Conservation (phyloP, 2,888 invertebrate species). For the Erebia epiphron region DNA sequence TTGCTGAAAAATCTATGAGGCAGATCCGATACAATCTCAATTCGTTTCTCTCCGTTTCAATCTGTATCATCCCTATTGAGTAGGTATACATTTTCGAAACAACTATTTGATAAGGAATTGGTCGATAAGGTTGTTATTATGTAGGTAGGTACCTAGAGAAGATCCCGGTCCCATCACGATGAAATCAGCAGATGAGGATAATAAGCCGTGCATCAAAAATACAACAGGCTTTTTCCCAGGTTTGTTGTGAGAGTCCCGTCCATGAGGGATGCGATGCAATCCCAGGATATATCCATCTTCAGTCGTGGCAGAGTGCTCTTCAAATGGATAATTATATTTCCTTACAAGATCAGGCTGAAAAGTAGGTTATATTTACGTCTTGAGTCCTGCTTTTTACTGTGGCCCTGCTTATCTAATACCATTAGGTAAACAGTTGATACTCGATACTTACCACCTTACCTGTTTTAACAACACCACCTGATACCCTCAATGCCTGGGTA, state of each 20-base stretch:
- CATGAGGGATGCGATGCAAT: slow-evolving; percentile 87
- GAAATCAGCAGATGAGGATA: slow-evolving; percentile 89
- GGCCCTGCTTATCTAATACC: too few species aligned
- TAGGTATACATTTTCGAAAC: too few species aligned
- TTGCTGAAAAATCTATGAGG: too few species aligned
- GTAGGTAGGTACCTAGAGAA: slow-evolving; percentile 81
- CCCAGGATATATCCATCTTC: slow-evolving; percentile 91
- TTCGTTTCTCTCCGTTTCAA: too few species aligned
- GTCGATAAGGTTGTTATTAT: background rate
- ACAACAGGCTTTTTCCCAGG: slow-evolving; percentile 79
- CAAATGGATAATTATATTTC: slow-evolving; percentile 85
- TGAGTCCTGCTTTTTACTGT: too few species aligned
- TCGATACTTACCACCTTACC: too few species aligned
- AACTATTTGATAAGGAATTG: too few species aligned
- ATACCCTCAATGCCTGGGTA: too few species aligned
- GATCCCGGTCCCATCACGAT: slow-evolving; percentile 87
- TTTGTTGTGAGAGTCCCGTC: slow-evolving; percentile 64
- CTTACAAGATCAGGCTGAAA: slow-evolving; percentile 77
- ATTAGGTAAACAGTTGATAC: too few species aligned
- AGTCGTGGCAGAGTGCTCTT: slow-evolving; percentile 86
- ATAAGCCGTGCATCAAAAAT: slow-evolving; percentile 87
- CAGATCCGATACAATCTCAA: too few species aligned
- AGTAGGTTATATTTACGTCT: slow-evolving; percentile 23
- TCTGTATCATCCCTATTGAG: too few species aligned
- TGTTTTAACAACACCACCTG: too few species aligned